phyloP scores from a whole-genome alignment of 2,888 invertebrate genomes.

The Mimumesa dahlbomi region DNA sequence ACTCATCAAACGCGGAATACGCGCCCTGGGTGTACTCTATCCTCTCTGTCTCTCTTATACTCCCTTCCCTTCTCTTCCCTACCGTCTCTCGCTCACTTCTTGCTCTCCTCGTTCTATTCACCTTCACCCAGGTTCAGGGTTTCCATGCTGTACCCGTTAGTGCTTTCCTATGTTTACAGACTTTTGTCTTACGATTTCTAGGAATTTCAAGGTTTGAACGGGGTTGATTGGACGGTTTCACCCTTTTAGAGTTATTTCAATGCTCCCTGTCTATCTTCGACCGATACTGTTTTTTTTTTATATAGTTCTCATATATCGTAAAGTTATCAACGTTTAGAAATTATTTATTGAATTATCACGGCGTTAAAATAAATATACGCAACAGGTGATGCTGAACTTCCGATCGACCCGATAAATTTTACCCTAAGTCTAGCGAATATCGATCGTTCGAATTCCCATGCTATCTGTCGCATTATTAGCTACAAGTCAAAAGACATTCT shows the following conservation, averaged over 20 bases:
- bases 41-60: neutral
- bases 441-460: conserved; percentile 57
- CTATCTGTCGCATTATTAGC: conserved; percentile 43
- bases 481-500: conserved; percentile 48
- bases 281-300: no score
- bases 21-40: conserved; percentile 9
- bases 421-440: conserved; percentile 32
- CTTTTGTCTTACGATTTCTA: no score
- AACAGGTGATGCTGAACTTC: conserved; percentile 42
- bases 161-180: no score
- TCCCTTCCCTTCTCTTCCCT: neutral
- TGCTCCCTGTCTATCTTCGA: no score
- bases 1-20: conserved; percentile 57
- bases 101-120: neutral
- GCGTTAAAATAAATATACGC: no score
- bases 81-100: neutral
- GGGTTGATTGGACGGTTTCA: no score
- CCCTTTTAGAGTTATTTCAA: no score
- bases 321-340: no score
- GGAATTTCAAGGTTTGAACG: no score
- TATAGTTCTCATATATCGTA: no score
- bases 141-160: neutral
- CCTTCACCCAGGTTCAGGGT: neutral
- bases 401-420: conserved; percentile 34
- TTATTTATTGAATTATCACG: no score